A percentile compares a stretch with the other conserved stretches of the same genome.
Conservation (phyloP, 1,140 invertebrate genomes). For the Hypsibius dujardini region DNA sequence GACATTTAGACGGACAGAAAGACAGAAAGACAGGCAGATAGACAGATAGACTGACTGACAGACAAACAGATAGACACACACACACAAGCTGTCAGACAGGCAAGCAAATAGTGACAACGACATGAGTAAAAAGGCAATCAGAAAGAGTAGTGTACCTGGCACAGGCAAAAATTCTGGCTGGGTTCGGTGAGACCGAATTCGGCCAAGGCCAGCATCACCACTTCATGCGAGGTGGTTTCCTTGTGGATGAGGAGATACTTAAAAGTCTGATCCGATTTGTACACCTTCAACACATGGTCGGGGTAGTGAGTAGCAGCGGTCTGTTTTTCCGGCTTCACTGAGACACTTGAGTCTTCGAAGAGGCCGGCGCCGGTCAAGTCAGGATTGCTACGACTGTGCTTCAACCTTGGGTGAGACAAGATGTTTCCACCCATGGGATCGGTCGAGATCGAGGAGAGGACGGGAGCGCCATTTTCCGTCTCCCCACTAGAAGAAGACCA, state of each 20-base stretch:
- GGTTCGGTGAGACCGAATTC: slow-evolving; percentile 90
- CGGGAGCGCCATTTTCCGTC: too few relatives aligned
- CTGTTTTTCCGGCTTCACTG: not conserved
- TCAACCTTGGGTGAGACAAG: slow-evolving; percentile 27
- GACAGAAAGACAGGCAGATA: too few relatives aligned
- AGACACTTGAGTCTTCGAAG: slow-evolving; percentile 25
- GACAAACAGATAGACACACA: too few relatives aligned
- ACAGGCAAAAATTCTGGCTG: slow-evolving; percentile 33
- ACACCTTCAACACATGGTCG: slow-evolving; percentile 85
- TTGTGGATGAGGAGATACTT: slow-evolving; percentile 93
- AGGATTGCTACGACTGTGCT: slow-evolving; percentile 70
- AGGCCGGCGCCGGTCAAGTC: slow-evolving; percentile 41
- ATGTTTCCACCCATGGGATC: not conserved
- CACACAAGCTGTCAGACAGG: too few relatives aligned
- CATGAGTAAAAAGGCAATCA: too few relatives aligned
- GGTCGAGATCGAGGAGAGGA: not conserved
- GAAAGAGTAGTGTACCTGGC: slow-evolving; percentile 49
- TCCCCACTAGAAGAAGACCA: too few relatives aligned
- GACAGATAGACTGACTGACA: too few relatives aligned
- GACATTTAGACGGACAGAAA: too few relatives aligned
- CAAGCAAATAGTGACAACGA: too few relatives aligned
- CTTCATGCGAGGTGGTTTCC: slow-evolving; percentile 91
- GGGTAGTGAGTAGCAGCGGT: slow-evolving; percentile 61
- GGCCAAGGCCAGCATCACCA: slow-evolving; percentile 86
- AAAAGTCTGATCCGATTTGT: slow-evolving; percentile 76